Conservation (phyloP, 2,797 vertebrate species). For the Macropodus opercularis region DNA sequence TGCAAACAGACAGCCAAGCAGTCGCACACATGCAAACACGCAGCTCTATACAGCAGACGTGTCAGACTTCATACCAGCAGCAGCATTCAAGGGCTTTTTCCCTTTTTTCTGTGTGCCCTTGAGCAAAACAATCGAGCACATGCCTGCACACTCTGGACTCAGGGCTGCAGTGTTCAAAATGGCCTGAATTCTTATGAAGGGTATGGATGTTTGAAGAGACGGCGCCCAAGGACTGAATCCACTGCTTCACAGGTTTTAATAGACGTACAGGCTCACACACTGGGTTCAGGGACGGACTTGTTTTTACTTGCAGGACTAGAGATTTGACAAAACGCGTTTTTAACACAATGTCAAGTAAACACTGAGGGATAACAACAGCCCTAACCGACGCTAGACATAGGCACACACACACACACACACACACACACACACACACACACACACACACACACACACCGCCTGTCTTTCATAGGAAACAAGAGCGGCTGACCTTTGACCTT, state of each 20-base stretch:
- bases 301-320: background rate
- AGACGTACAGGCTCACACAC: conserved; percentile 24
- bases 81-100: conserved; percentile 46
- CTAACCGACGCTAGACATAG: too few species aligned
- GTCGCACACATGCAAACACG: background rate
- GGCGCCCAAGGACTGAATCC: too few species aligned
- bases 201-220: too few species aligned
- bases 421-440: conserved; percentile 41
- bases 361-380: conserved; percentile 39
- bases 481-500: conserved; percentile 77
- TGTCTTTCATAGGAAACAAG: conserved; percentile 80
- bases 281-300: conserved; percentile 9
- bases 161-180: too few species aligned
- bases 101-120: conserved; percentile 55
- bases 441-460: conserved; percentile 50
- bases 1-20: conserved; percentile 10
- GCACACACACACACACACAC: conserved; percentile 26
- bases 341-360: conserved; percentile 9
- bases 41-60: conserved; percentile 13
- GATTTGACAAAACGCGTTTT: conserved; percentile 7
- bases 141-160: conserved; percentile 24
- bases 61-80: conserved; percentile 35
- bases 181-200: background rate
- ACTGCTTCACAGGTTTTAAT: background rate
- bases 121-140: conserved; percentile 41